phyloP scores from a whole-genome alignment of 2,797 vertebrate genomes.

The Helostoma temminkii region DNA sequence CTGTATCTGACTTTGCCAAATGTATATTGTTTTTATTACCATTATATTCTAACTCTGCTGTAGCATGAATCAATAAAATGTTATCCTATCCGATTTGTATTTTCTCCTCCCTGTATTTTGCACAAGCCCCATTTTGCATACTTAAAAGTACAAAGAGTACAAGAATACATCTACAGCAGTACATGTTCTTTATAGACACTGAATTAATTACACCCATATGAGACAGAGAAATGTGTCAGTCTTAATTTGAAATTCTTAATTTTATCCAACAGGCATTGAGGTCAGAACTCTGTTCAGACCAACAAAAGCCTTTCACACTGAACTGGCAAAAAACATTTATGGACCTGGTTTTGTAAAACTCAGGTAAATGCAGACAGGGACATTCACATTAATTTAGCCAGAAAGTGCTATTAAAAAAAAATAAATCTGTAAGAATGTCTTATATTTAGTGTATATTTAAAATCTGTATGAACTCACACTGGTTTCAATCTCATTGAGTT shows the following conservation, averaged over 20 bases:
- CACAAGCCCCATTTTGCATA: too few relatives aligned
- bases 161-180: background rate
- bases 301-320: background rate
- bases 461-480: slow-evolving; percentile 91
- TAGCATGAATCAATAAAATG: too few relatives aligned
- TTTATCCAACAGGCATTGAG: background rate
- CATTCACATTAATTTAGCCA: background rate
- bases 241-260: background rate
- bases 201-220: background rate
- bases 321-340: background rate
- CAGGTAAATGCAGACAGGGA: background rate
- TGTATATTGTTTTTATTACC: too few relatives aligned
- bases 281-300: too few relatives aligned
- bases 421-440: background rate
- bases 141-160: too few relatives aligned
- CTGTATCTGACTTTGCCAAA: too few relatives aligned
- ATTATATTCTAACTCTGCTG: too few relatives aligned
- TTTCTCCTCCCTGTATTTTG: too few relatives aligned
- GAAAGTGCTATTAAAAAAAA: background rate
- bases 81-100: too few relatives aligned
- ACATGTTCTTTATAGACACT: background rate
- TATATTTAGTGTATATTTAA: too few relatives aligned
- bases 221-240: background rate
- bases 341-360: too few relatives aligned
- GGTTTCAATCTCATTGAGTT: slow-evolving; percentile 95